Evolutionary conservation across 2,113 vertebrate species (phyloP).

Genomic region (Potamarius usumacintae): DNA sequence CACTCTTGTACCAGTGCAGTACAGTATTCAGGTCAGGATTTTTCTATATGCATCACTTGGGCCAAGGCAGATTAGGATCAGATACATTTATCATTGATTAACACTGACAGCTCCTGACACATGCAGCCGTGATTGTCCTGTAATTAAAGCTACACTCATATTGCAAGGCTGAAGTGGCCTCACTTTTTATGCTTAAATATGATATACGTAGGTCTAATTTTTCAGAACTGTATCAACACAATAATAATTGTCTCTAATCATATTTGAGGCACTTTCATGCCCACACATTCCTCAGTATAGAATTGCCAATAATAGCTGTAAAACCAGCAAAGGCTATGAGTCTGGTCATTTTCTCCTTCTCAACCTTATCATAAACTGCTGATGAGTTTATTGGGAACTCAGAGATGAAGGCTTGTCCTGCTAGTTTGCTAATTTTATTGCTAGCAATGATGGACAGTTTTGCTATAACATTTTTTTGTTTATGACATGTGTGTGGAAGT

Average conservation of each 20-base stretch:
- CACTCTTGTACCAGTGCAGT: background rate
- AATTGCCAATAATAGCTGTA: background rate
- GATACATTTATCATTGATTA: conserved; percentile 56
- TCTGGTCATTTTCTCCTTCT: background rate
- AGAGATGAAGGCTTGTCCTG: background rate
- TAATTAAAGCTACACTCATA: background rate
- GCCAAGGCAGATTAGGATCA: conserved; percentile 64
- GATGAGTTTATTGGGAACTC: background rate
- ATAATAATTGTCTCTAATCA: background rate
- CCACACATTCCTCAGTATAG: background rate
- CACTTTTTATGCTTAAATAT: background rate
- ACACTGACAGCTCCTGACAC: conserved; percentile 58
- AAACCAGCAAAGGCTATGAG: background rate
- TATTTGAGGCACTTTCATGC: background rate
- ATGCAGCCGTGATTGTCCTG: conserved; percentile 45
- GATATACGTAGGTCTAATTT: background rate
- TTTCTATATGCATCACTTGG: conserved; percentile 38
- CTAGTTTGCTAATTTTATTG: background rate
- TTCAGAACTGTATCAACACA: background rate
- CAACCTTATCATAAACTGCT: background rate
- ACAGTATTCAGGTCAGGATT: background rate
- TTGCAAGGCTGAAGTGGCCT: background rate
- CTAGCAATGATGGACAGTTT: background rate
- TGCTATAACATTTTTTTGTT: background rate
- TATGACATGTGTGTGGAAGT: background rate